Percentiles rank a stretch among this genome's conserved stretches.
Conservation (phyloP, 2,113 vertebrate species). For the Riparia riparia region DNA sequence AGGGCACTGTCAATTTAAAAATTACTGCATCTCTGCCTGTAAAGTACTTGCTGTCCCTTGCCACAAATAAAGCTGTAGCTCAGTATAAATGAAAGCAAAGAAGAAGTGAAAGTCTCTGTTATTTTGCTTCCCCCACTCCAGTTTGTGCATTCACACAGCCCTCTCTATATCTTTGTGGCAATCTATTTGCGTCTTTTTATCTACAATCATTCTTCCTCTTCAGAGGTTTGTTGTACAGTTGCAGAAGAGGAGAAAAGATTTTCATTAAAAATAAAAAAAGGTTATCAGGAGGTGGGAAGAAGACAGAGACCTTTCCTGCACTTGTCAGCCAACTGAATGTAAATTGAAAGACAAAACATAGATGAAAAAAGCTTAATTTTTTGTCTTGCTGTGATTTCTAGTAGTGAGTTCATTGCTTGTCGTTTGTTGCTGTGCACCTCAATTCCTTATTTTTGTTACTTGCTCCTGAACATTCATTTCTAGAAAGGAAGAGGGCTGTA, state of each 20-base stretch:
- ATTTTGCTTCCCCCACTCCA: background rate
- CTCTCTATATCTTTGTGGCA: background rate
- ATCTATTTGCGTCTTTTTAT: background rate
- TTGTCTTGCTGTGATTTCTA: background rate
- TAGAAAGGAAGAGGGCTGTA: background rate
- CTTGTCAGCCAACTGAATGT: background rate
- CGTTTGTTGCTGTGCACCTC: background rate
- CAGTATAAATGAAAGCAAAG: background rate
- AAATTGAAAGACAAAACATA: background rate
- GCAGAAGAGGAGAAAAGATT: background rate
- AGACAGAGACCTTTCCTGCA: background rate
- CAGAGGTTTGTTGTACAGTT: background rate
- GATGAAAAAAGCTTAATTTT: background rate
- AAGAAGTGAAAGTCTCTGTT: background rate
- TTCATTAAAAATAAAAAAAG: background rate
- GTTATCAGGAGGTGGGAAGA: background rate
- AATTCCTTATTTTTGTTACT: background rate
- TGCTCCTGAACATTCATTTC: background rate
- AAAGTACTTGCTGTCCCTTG: background rate
- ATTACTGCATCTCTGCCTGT: background rate
- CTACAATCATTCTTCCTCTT: background rate
- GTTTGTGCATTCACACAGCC: background rate
- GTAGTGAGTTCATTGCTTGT: background rate
- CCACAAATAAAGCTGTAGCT: background rate
- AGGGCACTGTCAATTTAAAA: slow-evolving; percentile 7